Evolutionary conservation across 2,797 vertebrate genomes (phyloP).

Genomic region (Chaenodraco wilsoni): DNA sequence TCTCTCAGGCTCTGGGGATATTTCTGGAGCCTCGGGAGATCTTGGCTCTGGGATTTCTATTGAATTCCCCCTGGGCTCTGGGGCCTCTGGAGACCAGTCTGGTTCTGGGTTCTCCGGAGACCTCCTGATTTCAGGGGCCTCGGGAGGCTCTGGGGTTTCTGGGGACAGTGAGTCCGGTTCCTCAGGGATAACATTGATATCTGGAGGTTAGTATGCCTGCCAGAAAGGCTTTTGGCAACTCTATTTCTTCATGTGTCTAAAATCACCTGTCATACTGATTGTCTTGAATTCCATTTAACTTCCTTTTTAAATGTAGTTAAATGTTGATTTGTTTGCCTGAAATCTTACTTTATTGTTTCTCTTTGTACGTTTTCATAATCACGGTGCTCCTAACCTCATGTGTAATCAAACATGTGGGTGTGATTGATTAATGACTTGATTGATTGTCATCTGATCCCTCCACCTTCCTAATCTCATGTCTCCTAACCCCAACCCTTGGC

Average conservation of each 20-base stretch:
- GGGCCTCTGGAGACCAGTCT: slow-evolving; percentile 74
- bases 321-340: slow-evolving; percentile 59
- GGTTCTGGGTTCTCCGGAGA: slow-evolving; percentile 75
- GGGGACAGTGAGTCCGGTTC: slow-evolving; percentile 68
- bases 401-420: slow-evolving; percentile 49
- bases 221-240: slow-evolving; percentile 11
- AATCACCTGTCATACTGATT: slow-evolving; percentile 25
- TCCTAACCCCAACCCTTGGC: slow-evolving; percentile 77
- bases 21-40: slow-evolving; percentile 67
- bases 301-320: slow-evolving; percentile 64
- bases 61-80: slow-evolving; percentile 68
- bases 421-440: slow-evolving; percentile 57
- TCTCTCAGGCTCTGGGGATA: slow-evolving; percentile 44
- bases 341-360: slow-evolving; percentile 35
- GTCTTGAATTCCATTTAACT: slow-evolving; percentile 72
- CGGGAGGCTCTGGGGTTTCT: slow-evolving; percentile 75
- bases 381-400: slow-evolving; percentile 46
- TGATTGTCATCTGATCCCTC: slow-evolving; percentile 64
- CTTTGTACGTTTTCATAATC: slow-evolving; percentile 48
- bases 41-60: slow-evolving; percentile 53
- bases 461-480: slow-evolving; percentile 64
- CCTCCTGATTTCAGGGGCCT: slow-evolving; percentile 65
- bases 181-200: slow-evolving; percentile 73
- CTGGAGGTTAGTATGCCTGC: slow-evolving; percentile 82
- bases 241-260: slow-evolving; percentile 20